These are phyloP conservation scores for Drosophila ogumai DNA, from an alignment of 1,140 invertebrate genomes.

Conservation along the genomic window DNA sequence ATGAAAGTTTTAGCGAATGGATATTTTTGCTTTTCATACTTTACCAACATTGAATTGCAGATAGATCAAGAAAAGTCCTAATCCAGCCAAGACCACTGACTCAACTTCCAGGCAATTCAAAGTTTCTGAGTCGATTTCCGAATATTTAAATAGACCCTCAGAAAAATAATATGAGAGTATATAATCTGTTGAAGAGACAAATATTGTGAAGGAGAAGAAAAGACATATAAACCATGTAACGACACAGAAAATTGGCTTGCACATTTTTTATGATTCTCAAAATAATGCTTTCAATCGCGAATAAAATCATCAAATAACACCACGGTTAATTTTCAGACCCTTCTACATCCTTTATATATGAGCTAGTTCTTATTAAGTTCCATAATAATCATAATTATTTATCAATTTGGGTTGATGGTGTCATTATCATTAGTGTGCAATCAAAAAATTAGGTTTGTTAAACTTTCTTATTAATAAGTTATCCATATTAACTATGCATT, in stretches of 20 bases:
- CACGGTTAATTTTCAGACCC: neutral
- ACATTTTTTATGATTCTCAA: neutral
- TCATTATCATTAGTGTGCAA: neutral
- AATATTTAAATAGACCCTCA: no score
- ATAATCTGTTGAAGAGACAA: neutral
- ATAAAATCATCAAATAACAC: neutral
- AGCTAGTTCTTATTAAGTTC: neutral
- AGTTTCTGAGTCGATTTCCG: neutral
- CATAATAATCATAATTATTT: neutral
- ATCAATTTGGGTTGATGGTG: neutral
- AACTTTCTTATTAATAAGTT: no score
- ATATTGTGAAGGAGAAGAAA: accelerated
- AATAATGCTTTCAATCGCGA: neutral
- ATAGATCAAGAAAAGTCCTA: conserved; percentile 2
- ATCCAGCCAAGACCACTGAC: neutral
- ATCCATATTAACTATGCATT: no score
- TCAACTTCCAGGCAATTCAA: accelerated
- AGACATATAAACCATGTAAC: neutral
- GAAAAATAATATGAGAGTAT: neutral
- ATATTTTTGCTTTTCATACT: neutral
- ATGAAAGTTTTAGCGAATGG: neutral
- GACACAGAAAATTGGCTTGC: neutral
- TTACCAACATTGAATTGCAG: conserved; percentile 19
- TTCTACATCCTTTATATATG: no score
- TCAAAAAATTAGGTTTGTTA: neutral